Conservation (phyloP, 1,140 invertebrate species). For the Bombus balteatus region DNA sequence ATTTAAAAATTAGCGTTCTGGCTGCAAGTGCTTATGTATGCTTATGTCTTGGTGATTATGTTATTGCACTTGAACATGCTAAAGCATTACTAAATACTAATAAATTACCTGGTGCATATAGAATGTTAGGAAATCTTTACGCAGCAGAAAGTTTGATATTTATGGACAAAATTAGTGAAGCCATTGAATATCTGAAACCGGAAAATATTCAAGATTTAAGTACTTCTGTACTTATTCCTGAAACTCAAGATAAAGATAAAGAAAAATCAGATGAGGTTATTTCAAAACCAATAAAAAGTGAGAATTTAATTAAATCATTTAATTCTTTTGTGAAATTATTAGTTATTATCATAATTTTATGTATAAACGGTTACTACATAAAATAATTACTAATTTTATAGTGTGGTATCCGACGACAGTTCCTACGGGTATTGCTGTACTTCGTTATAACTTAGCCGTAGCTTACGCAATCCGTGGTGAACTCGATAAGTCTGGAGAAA, state of each 20-base stretch:
- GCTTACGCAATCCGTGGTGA: slow-evolving; percentile 90
- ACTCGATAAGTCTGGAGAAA: slow-evolving; percentile 87
- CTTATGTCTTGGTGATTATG: slow-evolving; percentile 92
- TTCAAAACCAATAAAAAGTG: slow-evolving; percentile 78
- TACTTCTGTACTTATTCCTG: slow-evolving; percentile 75
- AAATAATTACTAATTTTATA: slow-evolving; percentile 52
- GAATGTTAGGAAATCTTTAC: slow-evolving; percentile 93
- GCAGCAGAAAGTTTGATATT: slow-evolving; percentile 94
- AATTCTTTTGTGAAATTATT: slow-evolving; percentile 5
- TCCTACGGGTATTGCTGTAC: slow-evolving; percentile 86
- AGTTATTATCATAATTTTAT: slow-evolving; percentile 12
- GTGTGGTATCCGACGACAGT: slow-evolving; percentile 89
- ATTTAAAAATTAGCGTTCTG: slow-evolving; percentile 88
- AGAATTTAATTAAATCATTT: slow-evolving; percentile 29
- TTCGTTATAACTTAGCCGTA: slow-evolving; percentile 92
- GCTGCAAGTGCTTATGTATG: slow-evolving; percentile 92
- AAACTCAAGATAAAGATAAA: slow-evolving; percentile 77
- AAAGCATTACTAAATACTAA: slow-evolving; percentile 87
- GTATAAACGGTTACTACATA: neutral
- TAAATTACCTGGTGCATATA: slow-evolving; percentile 86
- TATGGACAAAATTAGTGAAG: slow-evolving; percentile 92
- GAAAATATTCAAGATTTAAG: slow-evolving; percentile 87
- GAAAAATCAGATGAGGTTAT: slow-evolving; percentile 75
- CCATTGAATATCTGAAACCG: slow-evolving; percentile 92
- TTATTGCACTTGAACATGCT: slow-evolving; percentile 91